Base-by-base conservation (phyloP, 2,888 invertebrate genomes). In the Leptinotarsa juncta region DNA sequence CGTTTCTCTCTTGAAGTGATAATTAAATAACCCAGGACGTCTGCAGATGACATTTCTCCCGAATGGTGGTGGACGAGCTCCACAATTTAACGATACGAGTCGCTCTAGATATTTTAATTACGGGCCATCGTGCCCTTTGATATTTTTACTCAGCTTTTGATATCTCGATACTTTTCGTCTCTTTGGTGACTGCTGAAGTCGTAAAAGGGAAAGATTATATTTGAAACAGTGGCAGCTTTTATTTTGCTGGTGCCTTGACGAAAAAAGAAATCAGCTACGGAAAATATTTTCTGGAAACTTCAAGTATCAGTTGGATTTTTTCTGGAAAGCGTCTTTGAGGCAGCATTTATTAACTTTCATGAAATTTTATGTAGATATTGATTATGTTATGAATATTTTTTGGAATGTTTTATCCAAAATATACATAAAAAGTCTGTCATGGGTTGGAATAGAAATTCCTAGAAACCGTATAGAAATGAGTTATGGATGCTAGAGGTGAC, bases 21-120 rank as follows among this genome's bases (percentile, higher is more conserved):
- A 62, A 62, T 62, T 42, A 62, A 32, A 62, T 42, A n/a, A 16
- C 62, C n/a, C 10, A 12, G 42, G 16, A n/a, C 42, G 42, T 62
- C 62, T 62, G 62, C 18, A 62, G 62, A 62, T 42, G 62, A 62
- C 62, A 62, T 32, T 62, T 62, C n/a, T 62, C 16, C 32, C 57
- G 62, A 62, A 32, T n/a, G 62, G 62, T 32, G 32, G 32, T 26
- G 62, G 26, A 42, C 62, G 62, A 62, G 26, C 15, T 57, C 42
- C 32, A 51, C 42, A 75, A 71, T 77, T 76, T 78, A 68, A 66
- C 71, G 66, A 73, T 60, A 73, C 72, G 62, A 71, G 68, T 72
- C 71, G 74, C 72, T 74, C 74, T 70, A 74, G 71, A 72, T 76
- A 76, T 76, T 76, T 74, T 74, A 74, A 76, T 76, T 76, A 74